Evolutionary conservation across 2,797 vertebrate genomes (phyloP).

Genomic region (Pangasius sanitwongsei): DNA sequence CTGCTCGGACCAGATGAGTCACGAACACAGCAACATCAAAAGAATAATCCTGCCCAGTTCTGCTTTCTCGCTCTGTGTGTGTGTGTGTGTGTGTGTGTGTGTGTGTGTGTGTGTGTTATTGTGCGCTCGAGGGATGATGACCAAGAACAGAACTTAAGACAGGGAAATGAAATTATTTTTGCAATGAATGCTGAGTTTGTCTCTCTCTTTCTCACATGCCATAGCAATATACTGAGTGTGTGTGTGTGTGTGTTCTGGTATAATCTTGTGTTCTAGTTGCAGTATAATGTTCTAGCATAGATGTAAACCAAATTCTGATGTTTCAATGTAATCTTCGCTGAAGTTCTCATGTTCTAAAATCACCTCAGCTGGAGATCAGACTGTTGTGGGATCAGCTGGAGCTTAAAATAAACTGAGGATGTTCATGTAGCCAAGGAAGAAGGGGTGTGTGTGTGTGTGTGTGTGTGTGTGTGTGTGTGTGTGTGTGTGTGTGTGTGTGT

Average conservation of each 20-base stretch:
- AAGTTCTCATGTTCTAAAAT: neutral
- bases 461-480: neutral
- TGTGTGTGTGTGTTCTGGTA: slow-evolving; percentile 25
- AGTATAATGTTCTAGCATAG: too few relatives aligned
- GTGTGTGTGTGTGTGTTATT: slow-evolving; percentile 32
- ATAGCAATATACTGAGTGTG: neutral
- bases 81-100: slow-evolving; percentile 2
- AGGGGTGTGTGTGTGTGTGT: neutral
- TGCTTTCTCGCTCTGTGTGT: neutral
- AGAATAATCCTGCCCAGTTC: neutral
- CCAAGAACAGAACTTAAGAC: slow-evolving; percentile 17
- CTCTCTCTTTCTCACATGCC: neutral
- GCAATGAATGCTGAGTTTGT: neutral
- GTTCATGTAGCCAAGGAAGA: neutral
- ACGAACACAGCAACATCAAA: neutral
- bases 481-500: slow-evolving; percentile 15
- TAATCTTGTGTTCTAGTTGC: too few relatives aligned
- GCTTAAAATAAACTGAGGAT: neutral
- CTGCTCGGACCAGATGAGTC: slow-evolving; percentile 35
- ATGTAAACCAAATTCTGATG: too few relatives aligned
- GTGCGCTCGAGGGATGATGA: slow-evolving; percentile 41
- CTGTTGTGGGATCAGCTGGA: neutral
- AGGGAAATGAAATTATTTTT: slow-evolving; percentile 34
- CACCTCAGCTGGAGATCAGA: neutral
- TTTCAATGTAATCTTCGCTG: neutral